Evolutionary conservation across 2,113 vertebrate species (phyloP).

Genomic region (Cryptotis parvus): DNA sequence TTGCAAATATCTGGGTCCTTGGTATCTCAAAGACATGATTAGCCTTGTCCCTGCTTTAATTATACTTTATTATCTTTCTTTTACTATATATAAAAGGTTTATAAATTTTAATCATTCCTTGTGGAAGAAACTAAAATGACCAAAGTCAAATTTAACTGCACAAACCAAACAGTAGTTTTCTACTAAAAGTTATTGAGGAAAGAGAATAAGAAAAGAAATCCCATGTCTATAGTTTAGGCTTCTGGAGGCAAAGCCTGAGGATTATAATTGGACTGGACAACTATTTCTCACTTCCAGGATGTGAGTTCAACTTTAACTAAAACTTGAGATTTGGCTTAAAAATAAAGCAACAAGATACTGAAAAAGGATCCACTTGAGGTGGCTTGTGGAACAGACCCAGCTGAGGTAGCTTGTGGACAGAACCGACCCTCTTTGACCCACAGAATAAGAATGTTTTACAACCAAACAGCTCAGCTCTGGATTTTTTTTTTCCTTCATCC

Average conservation of each 20-base stretch:
- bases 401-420: background rate
- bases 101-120: background rate
- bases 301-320: conserved; percentile 29
- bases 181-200: conserved; percentile 21
- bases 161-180: conserved; percentile 59
- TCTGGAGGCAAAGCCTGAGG: background rate
- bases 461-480: conserved; percentile 55
- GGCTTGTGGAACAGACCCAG: background rate
- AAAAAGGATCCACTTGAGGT: conserved; percentile 51
- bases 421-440: conserved; percentile 64
- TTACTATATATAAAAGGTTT: too few relatives aligned
- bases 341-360: conserved; percentile 49
- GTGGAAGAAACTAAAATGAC: conserved; percentile 26
- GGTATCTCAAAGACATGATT: conserved; percentile 61
- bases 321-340: conserved; percentile 46
- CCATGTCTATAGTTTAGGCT: background rate
- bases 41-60: background rate
- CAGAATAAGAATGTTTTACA: conserved; percentile 76
- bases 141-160: conserved; percentile 32
- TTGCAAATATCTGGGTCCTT: conserved; percentile 60
- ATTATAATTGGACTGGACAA: background rate
- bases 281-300: conserved; percentile 60
- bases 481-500: conserved; percentile 69
- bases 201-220: background rate
- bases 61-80: conserved; percentile 66